Evolutionary conservation across 35 echinoderm and acorn worm species (phyloP).

Genomic region (Heliocidaris erythrogramma): DNA sequence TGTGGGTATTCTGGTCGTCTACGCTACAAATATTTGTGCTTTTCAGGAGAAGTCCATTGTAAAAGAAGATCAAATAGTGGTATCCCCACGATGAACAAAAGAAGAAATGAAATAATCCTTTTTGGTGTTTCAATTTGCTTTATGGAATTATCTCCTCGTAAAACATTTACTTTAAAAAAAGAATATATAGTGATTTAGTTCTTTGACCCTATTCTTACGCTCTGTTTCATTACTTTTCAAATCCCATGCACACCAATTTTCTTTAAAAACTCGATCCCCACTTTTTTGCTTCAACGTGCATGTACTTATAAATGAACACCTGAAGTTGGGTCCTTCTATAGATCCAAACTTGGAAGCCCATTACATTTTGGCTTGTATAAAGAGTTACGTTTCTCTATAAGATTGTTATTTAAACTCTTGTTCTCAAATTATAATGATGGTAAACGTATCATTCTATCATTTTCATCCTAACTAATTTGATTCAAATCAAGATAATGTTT

Average conservation of each 20-base stretch:
- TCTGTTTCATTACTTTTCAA: not conserved
- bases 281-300: not conserved
- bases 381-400: too few relatives aligned
- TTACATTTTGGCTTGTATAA: too few relatives aligned
- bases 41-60: not conserved
- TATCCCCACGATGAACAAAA: not conserved
- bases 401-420: too few relatives aligned
- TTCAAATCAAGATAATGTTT: too few relatives aligned
- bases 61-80: not conserved
- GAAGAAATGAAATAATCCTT: not conserved
- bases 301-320: not conserved
- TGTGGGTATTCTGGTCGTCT: not conserved
- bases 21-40: not conserved
- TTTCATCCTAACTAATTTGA: too few relatives aligned
- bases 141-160: not conserved
- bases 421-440: too few relatives aligned
- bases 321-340: too few relatives aligned
- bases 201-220: not conserved
- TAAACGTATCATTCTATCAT: too few relatives aligned
- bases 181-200: not conserved
- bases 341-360: too few relatives aligned
- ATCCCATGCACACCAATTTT: not conserved
- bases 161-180: not conserved
- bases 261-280: not conserved
- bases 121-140: slow-evolving; percentile 17